Evolutionary conservation across 1,140 invertebrate species (phyloP), one percentile per base, ranked within the genome.

Genomic region (Rhopalosiphum maidis): DNA sequence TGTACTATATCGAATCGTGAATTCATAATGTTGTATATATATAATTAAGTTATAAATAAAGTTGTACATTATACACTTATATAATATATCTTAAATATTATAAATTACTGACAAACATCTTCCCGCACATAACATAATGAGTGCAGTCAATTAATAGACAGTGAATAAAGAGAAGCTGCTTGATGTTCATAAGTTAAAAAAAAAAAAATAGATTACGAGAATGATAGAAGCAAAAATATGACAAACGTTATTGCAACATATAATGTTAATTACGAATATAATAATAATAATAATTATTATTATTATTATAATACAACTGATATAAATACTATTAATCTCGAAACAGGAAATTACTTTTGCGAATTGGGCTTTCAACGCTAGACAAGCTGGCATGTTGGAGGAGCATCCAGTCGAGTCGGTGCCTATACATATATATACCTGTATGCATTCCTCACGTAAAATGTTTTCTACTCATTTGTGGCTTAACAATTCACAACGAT

Each of bases 401-500:
- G 60, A n/a, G n/a, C 11, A 77, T 77, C n/a, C 60, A 77, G 60
- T n/a, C 11, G 30, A 77, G 30, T 3, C 15, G 60, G 60, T 77
- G n/a, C 30, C 11, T n/a, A 77, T 77, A 77, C 2, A 6, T 18
- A 2, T n/a, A 35, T 5, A n/a, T 68, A 18, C 8, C 15, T 68
- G 5, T 30, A 60, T 68, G 30, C 30, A 68, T n/a, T 3, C 30
- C 30, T 4, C n/a, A n/a, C 60, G 60, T 77, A 77, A n/a, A 77
- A n/a, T 77, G 30, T 77, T 77, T 77, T 77, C 60, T 77, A 77
- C n/a, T 77, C 60, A 35, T 77, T 77, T n/a, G 60, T n/a, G 60
- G n/a, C 21, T 77, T 77, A 77, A 77, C 60, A 77, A 77, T 77
- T 77, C n/a, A 77, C 60, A 77, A 35, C 60, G 60, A 77, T 77